Evolutionary conservation across 1,140 invertebrate genomes (phyloP).

Genomic region (Triops cancriformis): DNA sequence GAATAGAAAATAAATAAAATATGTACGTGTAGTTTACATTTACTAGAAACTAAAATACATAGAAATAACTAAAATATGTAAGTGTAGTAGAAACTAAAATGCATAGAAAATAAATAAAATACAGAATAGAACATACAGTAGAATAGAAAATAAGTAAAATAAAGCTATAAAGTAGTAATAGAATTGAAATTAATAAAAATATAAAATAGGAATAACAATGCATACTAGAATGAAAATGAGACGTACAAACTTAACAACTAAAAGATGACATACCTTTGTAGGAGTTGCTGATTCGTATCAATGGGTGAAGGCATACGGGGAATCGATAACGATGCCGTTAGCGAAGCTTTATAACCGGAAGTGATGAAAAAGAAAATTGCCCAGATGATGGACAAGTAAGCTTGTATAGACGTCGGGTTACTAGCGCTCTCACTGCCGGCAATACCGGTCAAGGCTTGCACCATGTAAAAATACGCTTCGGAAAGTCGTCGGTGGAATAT

Average conservation of each 20-base stretch:
- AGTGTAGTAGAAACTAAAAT: too few relatives aligned
- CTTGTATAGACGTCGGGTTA: background rate
- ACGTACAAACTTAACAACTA: background rate
- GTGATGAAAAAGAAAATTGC: background rate
- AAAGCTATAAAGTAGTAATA: too few relatives aligned
- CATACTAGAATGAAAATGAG: too few relatives aligned
- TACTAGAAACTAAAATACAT: too few relatives aligned
- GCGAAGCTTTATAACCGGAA: background rate
- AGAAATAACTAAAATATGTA: too few relatives aligned
- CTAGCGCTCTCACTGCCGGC: background rate
- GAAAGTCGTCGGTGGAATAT: background rate
- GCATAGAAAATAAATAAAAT: too few relatives aligned
- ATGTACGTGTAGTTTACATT: too few relatives aligned
- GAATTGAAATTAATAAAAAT: too few relatives aligned
- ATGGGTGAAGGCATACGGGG: background rate
- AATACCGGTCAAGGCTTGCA: background rate
- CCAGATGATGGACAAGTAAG: background rate
- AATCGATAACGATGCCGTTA: background rate
- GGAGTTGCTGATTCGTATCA: background rate
- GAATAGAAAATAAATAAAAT: too few relatives aligned
- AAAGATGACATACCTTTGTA: background rate
- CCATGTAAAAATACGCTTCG: background rate
- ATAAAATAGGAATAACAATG: background rate
- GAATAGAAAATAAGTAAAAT: too few relatives aligned
- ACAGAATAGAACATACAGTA: too few relatives aligned